Evolutionary conservation across 2,113 vertebrate genomes (phyloP).

Genomic region (Rafetus swinhoei): DNA sequence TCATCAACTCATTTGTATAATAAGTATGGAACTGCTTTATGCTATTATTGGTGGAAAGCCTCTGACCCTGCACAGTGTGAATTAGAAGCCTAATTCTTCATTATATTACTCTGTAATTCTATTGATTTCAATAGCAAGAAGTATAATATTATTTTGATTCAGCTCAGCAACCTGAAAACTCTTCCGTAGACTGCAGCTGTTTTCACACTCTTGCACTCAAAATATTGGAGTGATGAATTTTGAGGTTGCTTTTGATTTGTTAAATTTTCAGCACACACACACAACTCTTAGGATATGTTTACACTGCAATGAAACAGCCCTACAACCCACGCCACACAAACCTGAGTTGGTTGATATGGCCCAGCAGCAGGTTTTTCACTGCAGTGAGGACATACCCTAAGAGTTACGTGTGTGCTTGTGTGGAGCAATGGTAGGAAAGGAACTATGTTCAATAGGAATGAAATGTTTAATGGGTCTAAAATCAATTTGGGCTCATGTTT

Average conservation of each 20-base stretch:
- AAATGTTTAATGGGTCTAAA: background rate
- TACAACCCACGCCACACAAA: background rate
- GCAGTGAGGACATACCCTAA: background rate
- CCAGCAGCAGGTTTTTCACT: background rate
- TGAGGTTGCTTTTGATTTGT: background rate
- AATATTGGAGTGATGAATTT: background rate
- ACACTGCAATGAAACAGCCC: background rate
- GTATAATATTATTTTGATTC: background rate
- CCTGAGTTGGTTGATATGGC: background rate
- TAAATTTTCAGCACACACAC: too few relatives aligned
- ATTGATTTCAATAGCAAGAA: background rate
- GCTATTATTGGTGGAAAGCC: background rate
- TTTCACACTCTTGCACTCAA: background rate
- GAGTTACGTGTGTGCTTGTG: background rate
- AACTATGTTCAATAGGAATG: background rate
- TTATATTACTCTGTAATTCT: background rate
- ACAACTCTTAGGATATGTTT: background rate
- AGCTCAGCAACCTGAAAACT: background rate
- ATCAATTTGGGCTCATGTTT: accelerated
- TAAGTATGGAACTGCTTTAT: background rate
- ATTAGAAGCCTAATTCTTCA: background rate
- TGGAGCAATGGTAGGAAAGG: too few relatives aligned
- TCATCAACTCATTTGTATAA: background rate
- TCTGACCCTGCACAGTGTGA: background rate
- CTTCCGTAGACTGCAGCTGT: background rate